phyloP scores from a whole-genome alignment of 2,113 vertebrate genomes.

The Chrysochloris asiatica region DNA sequence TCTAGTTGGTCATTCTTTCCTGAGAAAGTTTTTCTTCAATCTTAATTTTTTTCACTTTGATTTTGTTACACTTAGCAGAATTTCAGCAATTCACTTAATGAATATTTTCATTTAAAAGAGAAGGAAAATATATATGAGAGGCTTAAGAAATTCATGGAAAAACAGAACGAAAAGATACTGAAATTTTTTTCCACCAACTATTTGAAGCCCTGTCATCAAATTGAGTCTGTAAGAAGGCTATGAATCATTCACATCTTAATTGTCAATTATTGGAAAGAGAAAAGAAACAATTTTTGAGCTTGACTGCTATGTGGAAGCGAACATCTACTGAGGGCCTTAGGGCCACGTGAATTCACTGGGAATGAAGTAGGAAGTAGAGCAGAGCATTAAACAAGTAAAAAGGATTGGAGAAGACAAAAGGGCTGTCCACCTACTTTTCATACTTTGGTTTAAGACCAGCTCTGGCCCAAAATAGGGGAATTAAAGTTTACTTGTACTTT shows the following conservation, averaged over 20 bases:
- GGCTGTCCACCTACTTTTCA: background rate
- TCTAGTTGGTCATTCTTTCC: background rate
- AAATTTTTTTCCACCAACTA: too few relatives aligned
- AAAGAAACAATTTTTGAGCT: background rate
- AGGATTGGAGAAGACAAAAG: background rate
- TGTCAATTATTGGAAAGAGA: background rate
- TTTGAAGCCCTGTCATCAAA: too few relatives aligned
- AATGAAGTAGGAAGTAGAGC: background rate
- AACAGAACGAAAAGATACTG: too few relatives aligned
- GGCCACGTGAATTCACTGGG: background rate
- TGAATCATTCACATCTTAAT: background rate
- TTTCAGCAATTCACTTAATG: conserved; percentile 39
- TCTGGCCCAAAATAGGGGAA: conserved; percentile 1
- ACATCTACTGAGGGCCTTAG: background rate
- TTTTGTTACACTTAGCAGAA: conserved; percentile 12
- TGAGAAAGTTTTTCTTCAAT: conserved; percentile 25
- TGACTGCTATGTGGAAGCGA: background rate
- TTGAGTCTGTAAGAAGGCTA: background rate
- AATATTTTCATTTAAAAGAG: conserved; percentile 38
- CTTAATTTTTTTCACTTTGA: conserved; percentile 25
- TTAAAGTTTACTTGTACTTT: background rate
- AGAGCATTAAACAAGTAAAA: background rate
- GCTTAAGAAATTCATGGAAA: too few relatives aligned
- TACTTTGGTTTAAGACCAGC: background rate
- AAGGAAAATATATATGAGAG: background rate